A percentile compares a stretch with the other conserved stretches of the same genome.
phyloP scores from a whole-genome alignment of 2,797 vertebrate species.

The Sitta carolinensis region DNA sequence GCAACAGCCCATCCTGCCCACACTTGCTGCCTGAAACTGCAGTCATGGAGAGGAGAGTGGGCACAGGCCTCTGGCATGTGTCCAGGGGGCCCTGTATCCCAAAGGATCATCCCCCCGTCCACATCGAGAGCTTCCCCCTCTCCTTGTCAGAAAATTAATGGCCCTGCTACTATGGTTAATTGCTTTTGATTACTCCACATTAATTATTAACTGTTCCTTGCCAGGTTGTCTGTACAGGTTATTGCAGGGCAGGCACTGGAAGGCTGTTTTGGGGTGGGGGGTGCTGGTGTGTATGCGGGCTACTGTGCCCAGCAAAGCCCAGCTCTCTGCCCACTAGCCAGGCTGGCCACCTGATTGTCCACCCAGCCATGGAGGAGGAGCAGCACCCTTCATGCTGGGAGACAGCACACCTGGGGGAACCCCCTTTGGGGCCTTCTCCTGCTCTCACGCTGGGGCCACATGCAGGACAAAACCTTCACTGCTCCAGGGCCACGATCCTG shows the following conservation, averaged over 20 bases:
- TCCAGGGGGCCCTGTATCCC: not conserved
- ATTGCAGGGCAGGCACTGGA: conserved; percentile 23
- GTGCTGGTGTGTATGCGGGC: not conserved
- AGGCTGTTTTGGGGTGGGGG: not conserved
- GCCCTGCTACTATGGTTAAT: conserved; percentile 80
- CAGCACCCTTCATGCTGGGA: not conserved
- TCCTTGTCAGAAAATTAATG: conserved; percentile 78
- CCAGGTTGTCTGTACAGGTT: conserved; percentile 59
- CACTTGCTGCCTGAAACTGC: not conserved
- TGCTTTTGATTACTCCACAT: conserved; percentile 83
- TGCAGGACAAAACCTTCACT: accelerated
- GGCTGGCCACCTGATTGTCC: not conserved
- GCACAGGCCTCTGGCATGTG: not conserved
- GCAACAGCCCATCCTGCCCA: accelerated
- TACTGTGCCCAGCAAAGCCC: not conserved
- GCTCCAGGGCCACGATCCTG: accelerated
- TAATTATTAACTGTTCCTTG: conserved; percentile 83
- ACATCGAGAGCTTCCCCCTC: accelerated
- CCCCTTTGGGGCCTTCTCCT: not conserved
- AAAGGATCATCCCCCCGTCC: not conserved
- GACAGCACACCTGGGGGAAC: not conserved
- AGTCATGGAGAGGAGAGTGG: not conserved
- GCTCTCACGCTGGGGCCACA: accelerated
- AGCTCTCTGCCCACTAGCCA: not conserved
- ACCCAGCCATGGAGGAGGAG: not conserved